A percentile compares a stretch with the other conserved stretches of the same genome.
Conservation (phyloP, 2,888 invertebrate species). For the Apamea epomidion region DNA sequence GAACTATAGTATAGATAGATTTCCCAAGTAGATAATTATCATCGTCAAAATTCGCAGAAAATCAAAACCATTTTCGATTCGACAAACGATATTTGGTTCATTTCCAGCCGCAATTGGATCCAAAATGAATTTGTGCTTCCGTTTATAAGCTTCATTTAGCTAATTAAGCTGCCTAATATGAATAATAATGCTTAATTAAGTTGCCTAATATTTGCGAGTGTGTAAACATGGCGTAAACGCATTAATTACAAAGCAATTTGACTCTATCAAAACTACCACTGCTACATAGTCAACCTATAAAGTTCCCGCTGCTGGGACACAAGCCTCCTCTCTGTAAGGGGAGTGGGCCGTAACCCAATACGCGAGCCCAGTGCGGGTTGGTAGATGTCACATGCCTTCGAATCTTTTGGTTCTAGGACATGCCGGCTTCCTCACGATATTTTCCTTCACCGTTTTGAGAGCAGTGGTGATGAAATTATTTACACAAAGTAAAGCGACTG, state of each 20-base stretch:
- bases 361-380: background rate
- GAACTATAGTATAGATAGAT: background rate
- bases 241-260: slow-evolving; percentile 22
- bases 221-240: background rate
- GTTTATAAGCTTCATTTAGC: slow-evolving; percentile 30
- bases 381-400: too few species aligned
- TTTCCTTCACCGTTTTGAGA: background rate
- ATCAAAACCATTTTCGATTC: slow-evolving; percentile 26
- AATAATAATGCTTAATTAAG: too few species aligned
- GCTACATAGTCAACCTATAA: background rate
- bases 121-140: slow-evolving; percentile 24
- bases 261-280: slow-evolving; percentile 4
- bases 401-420: background rate
- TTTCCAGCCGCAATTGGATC: slow-evolving; percentile 23
- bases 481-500: background rate
- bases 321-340: background rate
- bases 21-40: background rate
- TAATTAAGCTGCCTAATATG: slow-evolving; percentile 26
- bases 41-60: background rate
- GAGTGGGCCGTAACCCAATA: background rate
- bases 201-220: slow-evolving; percentile 14
- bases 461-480: background rate
- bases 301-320: background rate
- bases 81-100: slow-evolving; percentile 11
- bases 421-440: background rate